phyloP scores from a whole-genome alignment of 2,888 invertebrate genomes.

The Andrena bucephala region DNA sequence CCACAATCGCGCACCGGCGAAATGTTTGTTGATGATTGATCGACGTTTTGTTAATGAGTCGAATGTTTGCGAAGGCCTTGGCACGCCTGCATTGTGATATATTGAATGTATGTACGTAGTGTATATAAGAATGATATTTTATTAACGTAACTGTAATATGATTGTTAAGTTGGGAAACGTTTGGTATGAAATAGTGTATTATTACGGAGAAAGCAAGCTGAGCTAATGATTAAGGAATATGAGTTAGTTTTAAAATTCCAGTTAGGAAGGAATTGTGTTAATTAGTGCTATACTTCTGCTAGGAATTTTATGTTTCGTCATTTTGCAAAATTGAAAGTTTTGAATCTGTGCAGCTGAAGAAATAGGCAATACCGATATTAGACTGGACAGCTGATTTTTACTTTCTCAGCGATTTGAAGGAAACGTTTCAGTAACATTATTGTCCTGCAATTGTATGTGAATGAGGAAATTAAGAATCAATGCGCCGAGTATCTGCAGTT shows the following conservation, averaged over 20 bases:
- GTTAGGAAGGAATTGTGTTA: too few species aligned
- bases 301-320: not conserved
- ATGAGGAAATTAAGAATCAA: not conserved
- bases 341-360: not conserved
- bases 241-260: too few species aligned
- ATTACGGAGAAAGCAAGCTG: not conserved
- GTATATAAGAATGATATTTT: not conserved
- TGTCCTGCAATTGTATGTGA: not conserved
- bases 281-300: too few species aligned
- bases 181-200: not conserved
- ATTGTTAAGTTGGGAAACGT: not conserved
- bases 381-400: not conserved
- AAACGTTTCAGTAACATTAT: not conserved
- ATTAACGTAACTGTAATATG: conserved; percentile 9
- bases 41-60: not conserved
- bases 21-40: not conserved
- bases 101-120: not conserved
- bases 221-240: not conserved
- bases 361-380: not conserved
- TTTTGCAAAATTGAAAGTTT: not conserved
- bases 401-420: not conserved
- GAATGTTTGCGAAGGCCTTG: not conserved
- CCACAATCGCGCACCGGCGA: not conserved
- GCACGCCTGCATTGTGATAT: not conserved
- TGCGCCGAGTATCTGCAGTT: not conserved